Evolutionary conservation across 35 echinoderm and acorn worm genomes (phyloP).

Genomic region (Ptychodera flava): DNA sequence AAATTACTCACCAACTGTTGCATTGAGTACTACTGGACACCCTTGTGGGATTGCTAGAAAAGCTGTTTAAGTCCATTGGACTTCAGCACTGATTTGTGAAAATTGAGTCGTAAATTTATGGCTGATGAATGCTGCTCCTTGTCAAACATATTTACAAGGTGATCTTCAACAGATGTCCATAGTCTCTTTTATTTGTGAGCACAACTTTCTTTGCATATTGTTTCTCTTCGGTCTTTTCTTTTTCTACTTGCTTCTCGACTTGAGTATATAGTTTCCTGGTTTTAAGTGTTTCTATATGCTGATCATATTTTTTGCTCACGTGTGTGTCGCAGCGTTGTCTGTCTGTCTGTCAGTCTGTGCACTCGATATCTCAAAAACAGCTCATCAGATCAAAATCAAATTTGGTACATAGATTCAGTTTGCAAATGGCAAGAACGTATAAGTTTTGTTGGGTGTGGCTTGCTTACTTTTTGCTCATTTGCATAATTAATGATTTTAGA

Average conservation of each 20-base stretch:
- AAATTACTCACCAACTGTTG: neutral
- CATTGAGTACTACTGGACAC: neutral
- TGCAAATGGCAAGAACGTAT: too few relatives aligned
- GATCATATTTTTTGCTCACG: neutral
- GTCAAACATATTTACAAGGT: neutral
- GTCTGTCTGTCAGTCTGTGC: too few relatives aligned
- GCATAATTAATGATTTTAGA: too few relatives aligned
- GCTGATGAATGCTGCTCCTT: neutral
- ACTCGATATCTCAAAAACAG: too few relatives aligned
- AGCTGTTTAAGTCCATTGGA: neutral
- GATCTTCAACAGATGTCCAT: neutral
- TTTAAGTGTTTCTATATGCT: neutral
- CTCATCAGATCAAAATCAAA: too few relatives aligned
- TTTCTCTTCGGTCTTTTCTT: constrained; percentile 5
- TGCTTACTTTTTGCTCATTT: too few relatives aligned
- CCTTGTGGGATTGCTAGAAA: neutral
- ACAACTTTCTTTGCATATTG: neutral
- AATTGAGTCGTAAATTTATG: neutral
- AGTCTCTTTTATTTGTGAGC: neutral
- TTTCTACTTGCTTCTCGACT: neutral
- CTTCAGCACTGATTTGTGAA: neutral
- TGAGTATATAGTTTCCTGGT: neutral
- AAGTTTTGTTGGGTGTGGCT: too few relatives aligned
- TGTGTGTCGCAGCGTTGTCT: too few relatives aligned
- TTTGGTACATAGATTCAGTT: too few relatives aligned